phyloP scores from a whole-genome alignment of 2,888 invertebrate genomes.

The Lysandra bellargus region DNA sequence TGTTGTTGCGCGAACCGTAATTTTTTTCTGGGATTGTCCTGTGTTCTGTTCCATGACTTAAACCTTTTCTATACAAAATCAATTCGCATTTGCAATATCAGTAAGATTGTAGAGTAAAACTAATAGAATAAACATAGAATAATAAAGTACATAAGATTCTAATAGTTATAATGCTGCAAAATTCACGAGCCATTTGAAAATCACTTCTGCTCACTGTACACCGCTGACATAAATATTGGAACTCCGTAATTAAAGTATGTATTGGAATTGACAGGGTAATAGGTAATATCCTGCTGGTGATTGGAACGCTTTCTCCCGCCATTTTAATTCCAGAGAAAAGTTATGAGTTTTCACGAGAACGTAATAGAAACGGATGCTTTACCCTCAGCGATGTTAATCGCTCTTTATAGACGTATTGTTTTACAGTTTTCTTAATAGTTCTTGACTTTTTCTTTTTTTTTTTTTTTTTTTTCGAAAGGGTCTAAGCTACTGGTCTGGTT shows the following conservation, averaged over 20 bases:
- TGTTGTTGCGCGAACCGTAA: too few relatives aligned
- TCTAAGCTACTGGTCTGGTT: too few relatives aligned
- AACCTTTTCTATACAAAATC: too few relatives aligned
- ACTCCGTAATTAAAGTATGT: constrained; percentile 39
- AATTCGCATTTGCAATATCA: too few relatives aligned
- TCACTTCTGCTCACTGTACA: constrained; percentile 21
- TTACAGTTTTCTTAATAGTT: constrained; percentile 9
- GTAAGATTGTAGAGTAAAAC: too few relatives aligned
- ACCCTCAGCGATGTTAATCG: constrained; percentile 4
- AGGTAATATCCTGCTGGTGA: constrained; percentile 46
- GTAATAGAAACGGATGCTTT: constrained; percentile 31
- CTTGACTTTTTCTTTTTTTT: too few relatives aligned
- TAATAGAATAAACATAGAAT: too few relatives aligned
- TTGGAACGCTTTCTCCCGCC: constrained; percentile 43
- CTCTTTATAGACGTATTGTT: constrained; percentile 7
- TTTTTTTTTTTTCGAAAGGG: too few relatives aligned
- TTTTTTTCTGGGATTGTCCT: too few relatives aligned
- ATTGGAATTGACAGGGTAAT: constrained; percentile 43
- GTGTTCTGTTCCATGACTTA: too few relatives aligned
- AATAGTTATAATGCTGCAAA: neutral
- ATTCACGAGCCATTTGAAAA: neutral
- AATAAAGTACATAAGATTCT: too few relatives aligned
- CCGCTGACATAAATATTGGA: constrained; percentile 48
- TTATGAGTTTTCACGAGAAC: constrained; percentile 33
- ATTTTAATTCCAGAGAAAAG: constrained; percentile 45